These are phyloP conservation scores for Peromyscus maniculatus DNA, from an alignment of 2,113 vertebrate species.

Conservation along the genomic window DNA sequence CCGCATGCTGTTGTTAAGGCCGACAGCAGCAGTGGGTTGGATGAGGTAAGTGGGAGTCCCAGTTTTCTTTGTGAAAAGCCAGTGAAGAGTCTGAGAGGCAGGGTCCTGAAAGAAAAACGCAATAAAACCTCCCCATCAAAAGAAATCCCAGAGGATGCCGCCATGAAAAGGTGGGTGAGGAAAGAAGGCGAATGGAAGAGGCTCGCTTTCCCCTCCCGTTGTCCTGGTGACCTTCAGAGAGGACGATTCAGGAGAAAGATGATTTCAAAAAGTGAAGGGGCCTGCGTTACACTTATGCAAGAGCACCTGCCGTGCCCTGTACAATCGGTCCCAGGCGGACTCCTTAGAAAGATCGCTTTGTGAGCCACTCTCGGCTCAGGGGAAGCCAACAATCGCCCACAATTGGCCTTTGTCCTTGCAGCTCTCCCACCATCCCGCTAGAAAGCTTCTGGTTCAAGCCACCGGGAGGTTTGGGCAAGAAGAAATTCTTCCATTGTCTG, in stretches of 20 bases:
- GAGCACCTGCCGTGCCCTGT: conserved; percentile 60
- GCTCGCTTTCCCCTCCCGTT: conserved; percentile 51
- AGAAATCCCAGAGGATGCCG: background rate
- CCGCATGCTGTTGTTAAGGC: conserved; percentile 29
- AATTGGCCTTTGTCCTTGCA: conserved; percentile 68
- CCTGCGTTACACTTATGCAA: conserved; percentile 53
- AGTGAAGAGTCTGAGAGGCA: conserved; percentile 58
- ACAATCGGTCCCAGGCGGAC: conserved; percentile 63
- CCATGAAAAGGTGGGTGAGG: background rate
- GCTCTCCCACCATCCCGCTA: background rate
- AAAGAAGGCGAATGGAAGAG: background rate
- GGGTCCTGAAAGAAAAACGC: conserved; percentile 54
- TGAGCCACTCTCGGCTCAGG: conserved; percentile 24
- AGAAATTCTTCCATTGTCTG: conserved; percentile 75
- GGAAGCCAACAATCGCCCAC: conserved; percentile 31
- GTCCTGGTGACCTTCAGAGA: conserved; percentile 65
- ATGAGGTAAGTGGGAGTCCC: conserved; percentile 53
- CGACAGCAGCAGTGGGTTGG: background rate
- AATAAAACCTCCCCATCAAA: conserved; percentile 61
- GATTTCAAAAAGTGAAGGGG: background rate
- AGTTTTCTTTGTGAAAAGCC: conserved; percentile 68
- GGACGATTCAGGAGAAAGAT: conserved; percentile 50
- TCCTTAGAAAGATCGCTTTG: conserved; percentile 74
- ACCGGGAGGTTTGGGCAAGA: conserved; percentile 46
- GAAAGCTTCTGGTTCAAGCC: conserved; percentile 56